Evolutionary conservation across 1,140 invertebrate genomes (phyloP).

Genomic region (Bombus fervidus): DNA sequence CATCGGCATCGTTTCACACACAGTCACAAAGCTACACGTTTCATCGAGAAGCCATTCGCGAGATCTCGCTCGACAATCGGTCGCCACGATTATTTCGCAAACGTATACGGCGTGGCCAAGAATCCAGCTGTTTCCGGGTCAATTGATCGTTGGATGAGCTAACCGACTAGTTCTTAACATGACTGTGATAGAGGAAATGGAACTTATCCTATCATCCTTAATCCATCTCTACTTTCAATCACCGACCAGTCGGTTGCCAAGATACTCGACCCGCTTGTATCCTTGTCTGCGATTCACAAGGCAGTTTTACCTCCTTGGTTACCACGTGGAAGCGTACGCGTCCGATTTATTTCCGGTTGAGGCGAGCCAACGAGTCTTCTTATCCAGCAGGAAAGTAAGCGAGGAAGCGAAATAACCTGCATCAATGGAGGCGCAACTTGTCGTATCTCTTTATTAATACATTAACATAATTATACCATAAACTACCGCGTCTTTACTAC

Average conservation of each 20-base stretch:
- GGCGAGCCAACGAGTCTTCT: neutral
- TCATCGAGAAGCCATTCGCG: constrained; percentile 14
- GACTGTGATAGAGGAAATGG: constrained; percentile 33
- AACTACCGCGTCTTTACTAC: constrained; percentile 66
- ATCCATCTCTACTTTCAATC: constrained; percentile 41
- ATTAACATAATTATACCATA: constrained; percentile 76
- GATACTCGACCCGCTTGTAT: constrained; percentile 41
- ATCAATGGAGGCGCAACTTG: constrained; percentile 28
- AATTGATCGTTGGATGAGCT: constrained; percentile 51
- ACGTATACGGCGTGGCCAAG: constrained; percentile 34
- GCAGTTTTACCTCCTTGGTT: too few species aligned
- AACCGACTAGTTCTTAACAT: constrained; percentile 42
- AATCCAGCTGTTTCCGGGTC: constrained; percentile 53
- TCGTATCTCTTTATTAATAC: constrained; percentile 70
- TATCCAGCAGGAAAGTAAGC: constrained; percentile 16
- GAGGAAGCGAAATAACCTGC: constrained; percentile 11
- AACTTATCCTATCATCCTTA: constrained; percentile 40
- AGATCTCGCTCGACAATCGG: constrained; percentile 19
- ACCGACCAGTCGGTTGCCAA: constrained; percentile 16
- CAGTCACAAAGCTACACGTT: neutral
- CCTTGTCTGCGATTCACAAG: neutral
- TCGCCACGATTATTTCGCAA: constrained; percentile 54
- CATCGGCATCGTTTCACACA: constrained; percentile 5
- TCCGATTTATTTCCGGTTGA: constrained; percentile 17
- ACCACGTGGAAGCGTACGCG: too few species aligned